phyloP scores from a whole-genome alignment of 1,140 invertebrate species.

The Oncopeltus fasciatus region DNA sequence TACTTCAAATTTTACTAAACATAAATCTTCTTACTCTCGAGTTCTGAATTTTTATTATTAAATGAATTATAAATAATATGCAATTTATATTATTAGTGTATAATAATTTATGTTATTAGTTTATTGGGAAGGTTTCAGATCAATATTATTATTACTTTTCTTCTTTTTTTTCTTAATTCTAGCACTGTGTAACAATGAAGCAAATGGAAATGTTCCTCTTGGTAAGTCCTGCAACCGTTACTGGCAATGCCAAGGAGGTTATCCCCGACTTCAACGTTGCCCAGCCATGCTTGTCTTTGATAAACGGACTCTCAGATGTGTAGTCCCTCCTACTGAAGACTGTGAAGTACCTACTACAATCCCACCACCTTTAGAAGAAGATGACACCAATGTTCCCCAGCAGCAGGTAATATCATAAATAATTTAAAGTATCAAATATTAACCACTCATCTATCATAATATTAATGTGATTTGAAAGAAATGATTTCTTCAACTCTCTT shows the following conservation, averaged over 20 bases:
- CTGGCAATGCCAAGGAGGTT: conserved; percentile 86
- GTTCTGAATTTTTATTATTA: no score
- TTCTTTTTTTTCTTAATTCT: conserved; percentile 24
- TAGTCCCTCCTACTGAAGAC: conserved; percentile 75
- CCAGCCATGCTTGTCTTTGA: conserved; percentile 84
- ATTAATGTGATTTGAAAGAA: background rate
- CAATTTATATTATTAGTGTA: no score
- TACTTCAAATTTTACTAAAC: no score
- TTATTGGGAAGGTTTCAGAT: no score
- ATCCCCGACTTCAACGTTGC: conserved; percentile 74
- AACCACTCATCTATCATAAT: background rate
- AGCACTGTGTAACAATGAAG: conserved; percentile 81
- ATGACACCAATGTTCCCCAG: conserved; percentile 13
- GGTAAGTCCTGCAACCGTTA: conserved; percentile 86
- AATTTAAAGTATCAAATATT: background rate
- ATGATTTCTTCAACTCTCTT: background rate
- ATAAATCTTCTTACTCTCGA: no score
- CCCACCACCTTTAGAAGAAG: conserved; percentile 39
- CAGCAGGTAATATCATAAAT: background rate
- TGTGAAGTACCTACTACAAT: conserved; percentile 69
- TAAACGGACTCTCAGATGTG: conserved; percentile 63
- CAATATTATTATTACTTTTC: background rate
- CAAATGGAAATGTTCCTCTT: conserved; percentile 59
- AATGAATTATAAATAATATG: no score
- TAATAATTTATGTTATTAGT: no score